These are phyloP conservation scores for Scyliorhinus canicula DNA, from an alignment of 2,797 vertebrate genomes.

Conservation along the genomic window DNA sequence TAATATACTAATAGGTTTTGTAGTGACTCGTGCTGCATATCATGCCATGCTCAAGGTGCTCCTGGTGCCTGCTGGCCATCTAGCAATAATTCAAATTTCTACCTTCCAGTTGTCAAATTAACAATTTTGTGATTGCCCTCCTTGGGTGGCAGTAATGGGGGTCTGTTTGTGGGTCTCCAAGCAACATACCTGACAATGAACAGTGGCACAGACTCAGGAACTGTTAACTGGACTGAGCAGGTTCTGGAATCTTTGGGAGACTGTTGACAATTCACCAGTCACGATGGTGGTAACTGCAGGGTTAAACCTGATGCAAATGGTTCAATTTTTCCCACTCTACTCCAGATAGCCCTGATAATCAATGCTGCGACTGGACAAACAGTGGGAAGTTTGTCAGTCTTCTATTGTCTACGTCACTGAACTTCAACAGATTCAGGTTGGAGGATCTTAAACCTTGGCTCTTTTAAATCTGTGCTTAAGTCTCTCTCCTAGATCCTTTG, in stretches of 20 bases:
- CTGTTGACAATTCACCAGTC: neutral
- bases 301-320: neutral
- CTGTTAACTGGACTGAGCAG: neutral
- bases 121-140: neutral
- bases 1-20: neutral
- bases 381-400: conserved; percentile 9
- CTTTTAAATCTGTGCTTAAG: neutral
- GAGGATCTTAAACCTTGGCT: neutral
- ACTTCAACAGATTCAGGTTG: neutral
- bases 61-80: neutral
- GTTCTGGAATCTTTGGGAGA: neutral
- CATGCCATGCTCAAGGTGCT: neutral
- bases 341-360: neutral
- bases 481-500: neutral
- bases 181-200: neutral
- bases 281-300: neutral
- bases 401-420: neutral
- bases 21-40: neutral
- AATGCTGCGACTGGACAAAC: neutral
- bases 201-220: neutral
- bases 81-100: neutral
- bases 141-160: too few species aligned
- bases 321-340: neutral
- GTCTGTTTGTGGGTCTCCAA: neutral
- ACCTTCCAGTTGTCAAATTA: neutral